Evolutionary conservation across 2,113 vertebrate genomes (phyloP).

Genomic region (Terrapene triunguis): DNA sequence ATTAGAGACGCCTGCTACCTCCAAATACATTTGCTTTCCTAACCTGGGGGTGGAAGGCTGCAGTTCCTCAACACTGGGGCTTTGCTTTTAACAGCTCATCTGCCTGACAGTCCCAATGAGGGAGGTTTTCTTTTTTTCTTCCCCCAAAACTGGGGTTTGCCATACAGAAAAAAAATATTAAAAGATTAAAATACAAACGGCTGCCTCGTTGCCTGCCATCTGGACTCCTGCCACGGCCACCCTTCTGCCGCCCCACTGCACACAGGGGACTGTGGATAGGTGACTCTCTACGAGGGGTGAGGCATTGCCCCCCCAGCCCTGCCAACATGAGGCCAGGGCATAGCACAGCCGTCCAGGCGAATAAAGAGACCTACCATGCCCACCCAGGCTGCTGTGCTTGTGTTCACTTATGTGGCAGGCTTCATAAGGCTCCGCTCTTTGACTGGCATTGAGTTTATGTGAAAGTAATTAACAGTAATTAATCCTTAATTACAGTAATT

Average conservation of each 20-base stretch:
- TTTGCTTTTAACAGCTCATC: background rate
- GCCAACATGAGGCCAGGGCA: rapidly evolving
- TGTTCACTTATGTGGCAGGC: conserved; percentile 89
- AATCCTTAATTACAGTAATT: conserved; percentile 99
- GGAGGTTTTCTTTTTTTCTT: background rate
- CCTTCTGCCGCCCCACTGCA: background rate
- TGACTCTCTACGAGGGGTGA: background rate
- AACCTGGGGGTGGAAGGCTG: background rate
- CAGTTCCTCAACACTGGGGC: background rate
- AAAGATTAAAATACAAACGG: conserved; percentile 22
- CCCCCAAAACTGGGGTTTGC: conserved; percentile 3
- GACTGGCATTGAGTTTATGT: conserved; percentile 99
- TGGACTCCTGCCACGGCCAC: conserved; percentile 52
- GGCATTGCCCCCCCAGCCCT: background rate
- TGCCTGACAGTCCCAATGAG: background rate
- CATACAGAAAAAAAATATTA: conserved; percentile 60
- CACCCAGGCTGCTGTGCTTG: conserved; percentile 76
- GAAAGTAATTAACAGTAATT: conserved; percentile 99
- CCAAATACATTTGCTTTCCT: background rate
- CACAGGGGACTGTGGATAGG: rapidly evolving
- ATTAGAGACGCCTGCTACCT: background rate
- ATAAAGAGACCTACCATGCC: conserved; percentile 47
- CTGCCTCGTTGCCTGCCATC: conserved; percentile 45
- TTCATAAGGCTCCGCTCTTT: conserved; percentile 94
- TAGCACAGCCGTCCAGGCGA: background rate